Percentiles rank a stretch among this genome's conserved stretches.
These are phyloP conservation scores for Tipula unca DNA, from an alignment of 2,888 invertebrate species.

Conservation along the genomic window DNA sequence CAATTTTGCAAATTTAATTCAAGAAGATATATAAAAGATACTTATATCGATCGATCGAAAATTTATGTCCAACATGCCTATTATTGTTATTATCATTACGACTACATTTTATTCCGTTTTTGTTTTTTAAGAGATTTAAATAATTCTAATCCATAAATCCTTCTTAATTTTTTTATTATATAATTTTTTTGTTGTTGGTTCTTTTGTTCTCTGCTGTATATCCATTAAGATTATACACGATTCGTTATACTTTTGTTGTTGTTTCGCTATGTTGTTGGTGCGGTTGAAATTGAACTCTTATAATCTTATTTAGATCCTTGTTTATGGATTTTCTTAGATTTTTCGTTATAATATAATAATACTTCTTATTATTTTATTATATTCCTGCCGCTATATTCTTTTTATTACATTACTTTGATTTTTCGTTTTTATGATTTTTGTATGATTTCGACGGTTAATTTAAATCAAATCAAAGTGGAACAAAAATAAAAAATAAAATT, in stretches of 20 bases:
- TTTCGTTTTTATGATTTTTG: background rate
- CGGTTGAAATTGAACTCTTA: slow-evolving; percentile 14
- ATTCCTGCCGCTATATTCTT: background rate
- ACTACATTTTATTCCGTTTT: background rate
- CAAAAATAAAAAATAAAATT: background rate
- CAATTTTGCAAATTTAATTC: background rate
- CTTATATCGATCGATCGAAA: background rate
- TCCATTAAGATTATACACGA: background rate
- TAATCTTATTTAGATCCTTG: slow-evolving; percentile 8
- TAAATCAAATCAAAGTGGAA: background rate
- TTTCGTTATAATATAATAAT: background rate
- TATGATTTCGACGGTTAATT: background rate
- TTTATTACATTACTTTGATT: background rate
- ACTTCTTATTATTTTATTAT: background rate
- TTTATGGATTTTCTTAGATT: background rate
- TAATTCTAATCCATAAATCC: slow-evolving; percentile 8
- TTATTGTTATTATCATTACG: background rate
- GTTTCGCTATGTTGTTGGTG: too few relatives aligned
- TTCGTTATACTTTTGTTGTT: background rate
- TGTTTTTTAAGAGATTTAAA: background rate
- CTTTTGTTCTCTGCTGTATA: background rate
- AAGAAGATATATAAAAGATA: background rate
- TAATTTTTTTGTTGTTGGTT: background rate
- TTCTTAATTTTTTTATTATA: background rate
- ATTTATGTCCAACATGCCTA: background rate